Conservation (phyloP, 2,888 invertebrate species). For the Cynaeus angustus region DNA sequence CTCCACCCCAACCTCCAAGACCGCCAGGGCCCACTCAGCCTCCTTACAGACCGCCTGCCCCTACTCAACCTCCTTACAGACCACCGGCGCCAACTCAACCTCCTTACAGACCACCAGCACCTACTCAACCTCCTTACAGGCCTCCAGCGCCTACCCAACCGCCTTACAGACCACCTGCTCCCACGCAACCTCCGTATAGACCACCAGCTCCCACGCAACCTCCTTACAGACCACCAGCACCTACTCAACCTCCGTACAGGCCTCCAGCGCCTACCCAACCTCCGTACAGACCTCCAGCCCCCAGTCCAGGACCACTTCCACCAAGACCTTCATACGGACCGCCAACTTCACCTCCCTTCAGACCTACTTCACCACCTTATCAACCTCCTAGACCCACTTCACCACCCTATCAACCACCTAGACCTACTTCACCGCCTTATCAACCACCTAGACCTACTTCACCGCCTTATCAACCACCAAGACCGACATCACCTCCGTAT, state of each 20-base stretch:
- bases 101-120: constrained; percentile 49
- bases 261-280: constrained; percentile 46
- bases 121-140: constrained; percentile 29
- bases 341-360: constrained; percentile 46
- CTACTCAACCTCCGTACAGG: constrained; percentile 47
- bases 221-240: constrained; percentile 48
- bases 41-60: constrained; percentile 54
- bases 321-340: constrained; percentile 44
- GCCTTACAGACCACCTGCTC: constrained; percentile 49
- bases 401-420: constrained; percentile 43
- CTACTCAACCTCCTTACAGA: constrained; percentile 49
- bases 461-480: constrained; percentile 50
- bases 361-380: constrained; percentile 49
- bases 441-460: constrained; percentile 47
- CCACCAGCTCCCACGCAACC: constrained; percentile 45
- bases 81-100: constrained; percentile 53
- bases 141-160: constrained; percentile 38
- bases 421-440: constrained; percentile 51
- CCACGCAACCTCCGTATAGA: constrained; percentile 43
- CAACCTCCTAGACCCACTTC: constrained; percentile 58
- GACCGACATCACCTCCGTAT: constrained; percentile 44
- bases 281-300: constrained; percentile 47
- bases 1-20: constrained; percentile 63
- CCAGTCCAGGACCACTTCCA: constrained; percentile 37
- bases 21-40: constrained; percentile 54